Evolutionary conservation across 2,113 vertebrate genomes (phyloP).

Genomic region (Trochalopteron elliotii): DNA sequence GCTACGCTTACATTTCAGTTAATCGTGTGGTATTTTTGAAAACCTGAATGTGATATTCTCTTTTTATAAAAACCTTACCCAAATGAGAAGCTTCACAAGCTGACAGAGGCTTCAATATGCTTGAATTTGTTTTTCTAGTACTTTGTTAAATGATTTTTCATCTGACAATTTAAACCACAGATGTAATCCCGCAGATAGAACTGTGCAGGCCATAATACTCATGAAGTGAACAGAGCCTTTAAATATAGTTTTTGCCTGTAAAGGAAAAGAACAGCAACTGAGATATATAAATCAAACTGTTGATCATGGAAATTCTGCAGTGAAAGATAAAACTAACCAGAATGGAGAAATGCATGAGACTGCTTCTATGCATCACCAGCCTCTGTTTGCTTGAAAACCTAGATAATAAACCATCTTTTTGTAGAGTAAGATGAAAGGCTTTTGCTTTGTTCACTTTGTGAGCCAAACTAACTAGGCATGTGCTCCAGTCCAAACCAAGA

Average conservation of each 20-base stretch:
- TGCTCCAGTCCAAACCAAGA: background rate
- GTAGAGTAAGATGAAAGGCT: background rate
- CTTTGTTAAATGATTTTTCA: background rate
- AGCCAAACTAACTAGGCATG: background rate
- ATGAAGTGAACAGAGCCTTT: background rate
- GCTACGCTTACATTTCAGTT: background rate
- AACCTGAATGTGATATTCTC: background rate
- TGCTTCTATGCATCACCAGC: background rate
- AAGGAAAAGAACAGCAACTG: background rate
- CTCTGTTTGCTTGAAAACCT: background rate
- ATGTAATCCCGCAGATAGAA: background rate
- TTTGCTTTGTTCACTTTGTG: background rate
- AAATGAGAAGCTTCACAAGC: background rate
- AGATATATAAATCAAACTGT: background rate
- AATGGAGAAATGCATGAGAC: background rate
- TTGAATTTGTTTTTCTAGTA: background rate
- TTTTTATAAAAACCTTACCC: background rate
- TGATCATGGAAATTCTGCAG: background rate
- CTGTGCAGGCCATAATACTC: background rate
- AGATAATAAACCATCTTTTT: background rate
- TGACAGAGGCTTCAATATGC: background rate
- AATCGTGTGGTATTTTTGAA: background rate
- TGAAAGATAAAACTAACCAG: constrained; percentile 5
- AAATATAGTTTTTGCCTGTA: background rate
- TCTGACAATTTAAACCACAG: background rate